Evolutionary conservation across 2,888 invertebrate species (phyloP).

Genomic region (Cantharis flavilabris): DNA sequence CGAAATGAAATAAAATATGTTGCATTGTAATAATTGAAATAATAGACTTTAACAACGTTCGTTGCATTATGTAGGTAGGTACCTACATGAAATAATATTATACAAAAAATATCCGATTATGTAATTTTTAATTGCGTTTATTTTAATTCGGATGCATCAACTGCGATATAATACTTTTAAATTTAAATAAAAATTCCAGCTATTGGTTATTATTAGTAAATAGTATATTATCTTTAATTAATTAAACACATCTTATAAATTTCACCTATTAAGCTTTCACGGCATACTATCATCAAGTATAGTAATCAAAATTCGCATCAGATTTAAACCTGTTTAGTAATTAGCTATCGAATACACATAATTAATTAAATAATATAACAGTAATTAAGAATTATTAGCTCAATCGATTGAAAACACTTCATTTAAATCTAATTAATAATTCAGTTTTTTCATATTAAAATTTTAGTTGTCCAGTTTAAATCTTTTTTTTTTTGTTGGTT

Average conservation of each 20-base stretch:
- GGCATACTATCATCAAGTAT: neutral
- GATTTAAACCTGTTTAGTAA: neutral
- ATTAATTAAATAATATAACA: neutral
- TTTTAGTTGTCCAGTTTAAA: neutral
- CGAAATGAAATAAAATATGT: constrained; percentile 36
- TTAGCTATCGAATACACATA: neutral
- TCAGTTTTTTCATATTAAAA: neutral
- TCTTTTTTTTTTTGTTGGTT: neutral
- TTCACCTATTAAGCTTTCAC: neutral
- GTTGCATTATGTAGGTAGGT: neutral
- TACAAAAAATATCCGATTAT: neutral
- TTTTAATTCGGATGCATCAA: neutral
- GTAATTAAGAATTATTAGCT: neutral
- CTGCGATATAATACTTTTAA: neutral
- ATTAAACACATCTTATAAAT: neutral
- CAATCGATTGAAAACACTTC: neutral
- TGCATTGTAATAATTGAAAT: constrained; percentile 30
- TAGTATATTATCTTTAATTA: neutral
- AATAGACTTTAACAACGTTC: constrained; percentile 18
- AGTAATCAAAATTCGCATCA: neutral
- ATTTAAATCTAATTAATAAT: neutral
- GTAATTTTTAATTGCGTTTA: neutral
- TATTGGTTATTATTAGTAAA: neutral
- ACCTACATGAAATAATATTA: neutral
- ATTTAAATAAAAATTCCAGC: neutral